Percentiles rank a stretch among this genome's conserved stretches.
Conservation (phyloP, 2,888 invertebrate species). For the Thysanoteuthis rhombus region DNA sequence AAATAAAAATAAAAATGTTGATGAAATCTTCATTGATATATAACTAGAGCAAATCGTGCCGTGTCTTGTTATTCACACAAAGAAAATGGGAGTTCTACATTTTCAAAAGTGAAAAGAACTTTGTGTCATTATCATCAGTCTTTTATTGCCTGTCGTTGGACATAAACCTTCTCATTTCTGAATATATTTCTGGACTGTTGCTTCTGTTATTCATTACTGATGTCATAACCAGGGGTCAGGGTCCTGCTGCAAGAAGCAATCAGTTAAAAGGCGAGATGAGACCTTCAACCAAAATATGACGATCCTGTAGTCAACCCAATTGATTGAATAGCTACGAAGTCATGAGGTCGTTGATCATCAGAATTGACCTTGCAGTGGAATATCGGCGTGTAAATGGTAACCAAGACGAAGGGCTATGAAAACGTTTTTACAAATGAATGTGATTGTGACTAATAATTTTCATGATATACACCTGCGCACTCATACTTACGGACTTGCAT, state of each 20-base stretch:
- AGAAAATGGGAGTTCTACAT: too few relatives aligned
- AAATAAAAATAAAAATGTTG: too few relatives aligned
- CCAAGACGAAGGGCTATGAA: background rate
- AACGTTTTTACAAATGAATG: background rate
- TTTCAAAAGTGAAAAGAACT: too few relatives aligned
- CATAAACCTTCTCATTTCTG: too few relatives aligned
- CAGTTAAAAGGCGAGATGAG: background rate
- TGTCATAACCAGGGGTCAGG: background rate
- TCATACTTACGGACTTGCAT: background rate
- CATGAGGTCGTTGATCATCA: background rate
- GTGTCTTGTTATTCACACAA: too few relatives aligned
- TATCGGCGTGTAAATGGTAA: background rate
- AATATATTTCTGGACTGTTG: too few relatives aligned
- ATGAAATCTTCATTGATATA: too few relatives aligned
- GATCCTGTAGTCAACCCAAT: background rate
- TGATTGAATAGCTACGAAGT: background rate
- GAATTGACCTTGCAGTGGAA: background rate
- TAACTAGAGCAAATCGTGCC: too few relatives aligned
- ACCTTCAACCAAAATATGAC: background rate
- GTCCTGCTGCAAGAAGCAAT: background rate
- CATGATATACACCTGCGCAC: background rate
- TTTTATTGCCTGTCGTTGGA: too few relatives aligned
- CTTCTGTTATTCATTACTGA: too few relatives aligned
- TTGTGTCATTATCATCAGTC: too few relatives aligned
- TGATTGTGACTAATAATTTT: background rate